These are phyloP conservation scores for Proterorhinus semilunaris DNA, from an alignment of 2,113 vertebrate species.

Conservation along the genomic window DNA sequence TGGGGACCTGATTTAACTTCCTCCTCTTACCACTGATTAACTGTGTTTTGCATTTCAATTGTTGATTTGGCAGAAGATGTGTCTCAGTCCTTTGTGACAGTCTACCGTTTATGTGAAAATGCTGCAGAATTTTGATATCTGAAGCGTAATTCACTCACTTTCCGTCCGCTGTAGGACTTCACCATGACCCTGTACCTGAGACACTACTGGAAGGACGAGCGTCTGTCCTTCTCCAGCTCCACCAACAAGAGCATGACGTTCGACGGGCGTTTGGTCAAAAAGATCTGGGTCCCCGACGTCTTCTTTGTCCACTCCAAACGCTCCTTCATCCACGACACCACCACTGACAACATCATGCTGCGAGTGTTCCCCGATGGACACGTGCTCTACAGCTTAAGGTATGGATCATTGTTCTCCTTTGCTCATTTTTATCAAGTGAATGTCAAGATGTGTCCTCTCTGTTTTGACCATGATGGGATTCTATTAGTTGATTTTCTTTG, in stretches of 20 bases:
- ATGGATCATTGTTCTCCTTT: neutral
- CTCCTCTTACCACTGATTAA: too few species aligned
- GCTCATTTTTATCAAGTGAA: too few species aligned
- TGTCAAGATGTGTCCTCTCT: too few species aligned
- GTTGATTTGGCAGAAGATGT: too few species aligned
- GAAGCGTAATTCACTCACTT: too few species aligned
- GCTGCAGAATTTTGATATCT: too few species aligned
- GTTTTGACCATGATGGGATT: too few species aligned
- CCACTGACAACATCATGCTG: slow-evolving; percentile 96
- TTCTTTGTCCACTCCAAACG: slow-evolving; percentile 98
- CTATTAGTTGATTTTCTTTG: too few species aligned
- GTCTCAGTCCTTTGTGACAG: too few species aligned
- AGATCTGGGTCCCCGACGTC: slow-evolving; percentile 96
- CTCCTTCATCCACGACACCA: slow-evolving; percentile 93
- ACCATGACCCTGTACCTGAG: slow-evolving; percentile 95
- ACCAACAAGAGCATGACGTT: slow-evolving; percentile 98
- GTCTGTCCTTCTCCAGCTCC: slow-evolving; percentile 87
- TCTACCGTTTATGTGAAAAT: too few species aligned
- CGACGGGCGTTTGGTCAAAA: slow-evolving; percentile 90
- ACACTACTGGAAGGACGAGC: slow-evolving; percentile 97
- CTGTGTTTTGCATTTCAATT: too few species aligned
- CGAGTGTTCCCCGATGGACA: slow-evolving; percentile 93
- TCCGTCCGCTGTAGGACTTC: slow-evolving; percentile 81
- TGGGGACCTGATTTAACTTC: too few species aligned
- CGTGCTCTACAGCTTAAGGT: slow-evolving; percentile 95